Percentiles rank a stretch among this genome's conserved stretches.
Evolutionary conservation across 1,140 invertebrate species (phyloP).

Genomic region (Ostrea edulis): DNA sequence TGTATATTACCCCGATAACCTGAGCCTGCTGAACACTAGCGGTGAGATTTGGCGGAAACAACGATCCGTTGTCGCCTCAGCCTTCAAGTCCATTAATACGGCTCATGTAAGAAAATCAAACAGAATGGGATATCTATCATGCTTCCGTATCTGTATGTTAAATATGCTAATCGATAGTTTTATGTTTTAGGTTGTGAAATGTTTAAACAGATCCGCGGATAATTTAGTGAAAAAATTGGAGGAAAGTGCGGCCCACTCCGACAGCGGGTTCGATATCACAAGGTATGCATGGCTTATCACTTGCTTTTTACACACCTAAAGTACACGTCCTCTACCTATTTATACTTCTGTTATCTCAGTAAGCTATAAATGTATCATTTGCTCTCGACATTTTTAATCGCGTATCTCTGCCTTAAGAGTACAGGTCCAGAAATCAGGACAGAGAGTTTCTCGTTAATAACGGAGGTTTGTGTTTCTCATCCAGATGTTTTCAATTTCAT

Average conservation of each 20-base stretch:
- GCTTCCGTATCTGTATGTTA: too few species aligned
- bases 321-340: background rate
- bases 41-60: slow-evolving; percentile 55
- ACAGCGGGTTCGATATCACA: slow-evolving; percentile 46
- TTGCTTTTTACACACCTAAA: background rate
- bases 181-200: slow-evolving; percentile 42
- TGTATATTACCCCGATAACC: slow-evolving; percentile 51
- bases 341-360: background rate
- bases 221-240: slow-evolving; percentile 38
- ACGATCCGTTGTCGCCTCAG: slow-evolving; percentile 49
- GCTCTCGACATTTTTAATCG: background rate
- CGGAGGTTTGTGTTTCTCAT: background rate
- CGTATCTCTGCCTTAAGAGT: background rate
- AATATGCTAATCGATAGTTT: background rate
- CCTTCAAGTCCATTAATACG: slow-evolving; percentile 50
- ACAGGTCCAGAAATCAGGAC: background rate
- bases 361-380: slow-evolving; percentile 16
- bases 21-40: slow-evolving; percentile 45
- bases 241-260: background rate
- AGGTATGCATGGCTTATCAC: slow-evolving; percentile 25
- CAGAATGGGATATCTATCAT: too few species aligned
- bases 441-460: background rate
- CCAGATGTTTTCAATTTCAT: slow-evolving; percentile 5
- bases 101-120: slow-evolving; percentile 41
- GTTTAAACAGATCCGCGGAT: slow-evolving; percentile 31